Evolutionary conservation across 1,140 invertebrate genomes (phyloP), one percentile per base, ranked within the genome.

Genomic region (Mizuhopecten yessoensis): DNA sequence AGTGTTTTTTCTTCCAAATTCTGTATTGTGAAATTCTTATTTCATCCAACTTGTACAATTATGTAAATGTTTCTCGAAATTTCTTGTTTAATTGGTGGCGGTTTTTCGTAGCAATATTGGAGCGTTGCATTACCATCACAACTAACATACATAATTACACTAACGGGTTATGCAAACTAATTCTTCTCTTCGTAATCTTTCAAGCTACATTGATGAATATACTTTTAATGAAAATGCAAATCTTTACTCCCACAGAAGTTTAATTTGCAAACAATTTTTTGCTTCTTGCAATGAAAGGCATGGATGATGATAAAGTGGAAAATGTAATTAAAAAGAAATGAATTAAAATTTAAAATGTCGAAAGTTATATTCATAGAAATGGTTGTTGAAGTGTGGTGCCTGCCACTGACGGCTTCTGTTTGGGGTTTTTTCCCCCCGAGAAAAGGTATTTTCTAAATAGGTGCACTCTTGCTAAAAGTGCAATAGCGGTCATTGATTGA

Each of bases 181-280:
- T 75, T 75, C n/a, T 29, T n/a, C 5, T n/a, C 5, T n/a, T 75
- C 29, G 57, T 75, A 39, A 75, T n/a, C 57, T 75, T n/a, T n/a
- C 23, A 75, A 75, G 17, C 57, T 29, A 7, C 29, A 17, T 29
- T 75, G 57, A 75, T n/a, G n/a, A n/a, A 29, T 75, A 29, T 75
- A 29, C n/a, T 75, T n/a, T n/a, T n/a, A 75, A 75, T 75, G 23
- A 75, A 75, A 75, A 75, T 75, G 57, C 57, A 29, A 75, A 75
- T 75, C 57, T 75, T 75, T 29, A 75, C n/a, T 75, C 57, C 57
- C 5, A 3, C 57, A 7, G 5, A n/a, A 29, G 57, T 75, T 75
- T 75, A 29, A 75, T 75, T 75, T n/a, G 57, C 57, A n/a, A 75
- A 1, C 57, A 75, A 75, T 3, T 29, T 75, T 75, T 75, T 29